Conservation (phyloP, 2,113 vertebrate species). For the Tenrec ecaudatus region DNA sequence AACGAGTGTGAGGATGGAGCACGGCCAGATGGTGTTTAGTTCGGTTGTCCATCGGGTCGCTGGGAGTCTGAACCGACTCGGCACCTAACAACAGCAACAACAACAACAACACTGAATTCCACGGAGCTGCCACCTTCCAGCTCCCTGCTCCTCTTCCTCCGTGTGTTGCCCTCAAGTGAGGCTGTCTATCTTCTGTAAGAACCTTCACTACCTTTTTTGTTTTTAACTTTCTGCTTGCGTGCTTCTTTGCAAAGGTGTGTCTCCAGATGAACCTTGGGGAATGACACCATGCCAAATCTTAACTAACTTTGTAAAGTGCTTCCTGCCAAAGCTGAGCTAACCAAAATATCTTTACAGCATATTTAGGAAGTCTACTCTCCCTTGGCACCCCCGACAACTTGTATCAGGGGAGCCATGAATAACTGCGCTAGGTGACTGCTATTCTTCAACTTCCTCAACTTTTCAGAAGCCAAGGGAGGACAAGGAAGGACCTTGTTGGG, state of each 20-base stretch:
- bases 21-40: too few relatives aligned
- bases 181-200: too few relatives aligned
- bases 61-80: too few relatives aligned
- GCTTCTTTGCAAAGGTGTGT: background rate
- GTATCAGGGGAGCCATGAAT: background rate
- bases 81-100: too few relatives aligned
- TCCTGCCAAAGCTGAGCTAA: background rate
- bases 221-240: background rate
- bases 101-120: background rate
- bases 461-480: background rate
- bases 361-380: background rate
- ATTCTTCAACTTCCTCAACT: background rate
- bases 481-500: background rate
- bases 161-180: background rate
- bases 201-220: too few relatives aligned
- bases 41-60: too few relatives aligned
- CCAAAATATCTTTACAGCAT: background rate
- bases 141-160: background rate
- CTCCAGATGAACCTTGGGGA: background rate
- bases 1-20: too few relatives aligned
- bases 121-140: background rate
- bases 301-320: constrained; percentile 3
- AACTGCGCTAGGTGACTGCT: background rate
- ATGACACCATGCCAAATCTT: background rate
- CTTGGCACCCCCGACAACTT: background rate